A percentile compares a stretch with the other conserved stretches of the same genome.
Evolutionary conservation across 2,888 invertebrate genomes (phyloP).

Genomic region (Zonitis immaculata): DNA sequence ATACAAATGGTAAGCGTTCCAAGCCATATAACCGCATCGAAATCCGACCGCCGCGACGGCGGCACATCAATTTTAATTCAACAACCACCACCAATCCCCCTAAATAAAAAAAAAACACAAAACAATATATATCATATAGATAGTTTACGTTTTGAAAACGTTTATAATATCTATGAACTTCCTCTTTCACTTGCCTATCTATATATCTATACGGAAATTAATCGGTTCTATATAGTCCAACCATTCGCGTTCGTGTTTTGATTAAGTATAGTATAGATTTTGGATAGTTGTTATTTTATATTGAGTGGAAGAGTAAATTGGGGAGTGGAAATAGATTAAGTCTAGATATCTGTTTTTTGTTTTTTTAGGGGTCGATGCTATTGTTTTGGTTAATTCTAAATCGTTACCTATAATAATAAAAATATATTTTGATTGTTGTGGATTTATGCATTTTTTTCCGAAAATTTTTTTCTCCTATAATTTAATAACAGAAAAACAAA

Average conservation of each 20-base stretch:
- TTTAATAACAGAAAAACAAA: background rate
- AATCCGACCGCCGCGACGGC: background rate
- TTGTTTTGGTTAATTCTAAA: no score
- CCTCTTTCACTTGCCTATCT: constrained; percentile 14
- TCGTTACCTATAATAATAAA: no score
- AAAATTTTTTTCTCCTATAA: background rate
- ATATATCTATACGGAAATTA: constrained; percentile 27
- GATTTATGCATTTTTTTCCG: background rate
- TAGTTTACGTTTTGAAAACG: constrained; percentile 25
- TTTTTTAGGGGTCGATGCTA: background rate
- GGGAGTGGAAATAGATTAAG: background rate
- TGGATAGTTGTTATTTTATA: constrained; percentile 8
- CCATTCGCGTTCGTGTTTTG: constrained; percentile 25
- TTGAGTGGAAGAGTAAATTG: background rate
- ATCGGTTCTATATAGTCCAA: constrained; percentile 21
- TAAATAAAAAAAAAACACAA: no score
- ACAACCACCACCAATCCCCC: no score
- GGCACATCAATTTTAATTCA: constrained; percentile 29
- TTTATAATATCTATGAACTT: background rate
- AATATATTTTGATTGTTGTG: no score
- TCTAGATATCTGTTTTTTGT: no score
- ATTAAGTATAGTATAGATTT: constrained; percentile 26
- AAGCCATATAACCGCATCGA: background rate
- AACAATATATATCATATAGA: constrained; percentile 28
- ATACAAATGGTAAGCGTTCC: background rate